Conservation (phyloP, 2,888 invertebrate species). For the Eledona agricola region DNA sequence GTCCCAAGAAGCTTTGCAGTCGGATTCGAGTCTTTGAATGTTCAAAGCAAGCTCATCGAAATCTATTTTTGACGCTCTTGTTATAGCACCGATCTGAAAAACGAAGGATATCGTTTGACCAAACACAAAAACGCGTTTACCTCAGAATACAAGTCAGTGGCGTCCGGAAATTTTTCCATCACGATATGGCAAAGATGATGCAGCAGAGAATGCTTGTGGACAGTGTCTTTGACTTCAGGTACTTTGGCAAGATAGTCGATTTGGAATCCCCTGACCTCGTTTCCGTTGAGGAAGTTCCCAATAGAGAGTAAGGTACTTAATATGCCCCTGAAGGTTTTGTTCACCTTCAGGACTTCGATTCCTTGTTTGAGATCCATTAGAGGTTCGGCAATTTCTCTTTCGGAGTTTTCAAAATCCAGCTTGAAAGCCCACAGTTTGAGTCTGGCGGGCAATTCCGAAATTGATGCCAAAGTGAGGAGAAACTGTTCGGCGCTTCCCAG, state of each 20-base stretch:
- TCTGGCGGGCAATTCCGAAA: constrained; percentile 92
- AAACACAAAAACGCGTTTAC: too few species aligned
- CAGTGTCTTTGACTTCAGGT: constrained; percentile 98
- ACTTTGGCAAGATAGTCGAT: constrained; percentile 97
- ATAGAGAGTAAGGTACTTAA: constrained; percentile 92
- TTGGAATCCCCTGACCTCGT: constrained; percentile 93
- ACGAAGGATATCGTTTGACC: neutral
- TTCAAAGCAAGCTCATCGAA: constrained; percentile 91
- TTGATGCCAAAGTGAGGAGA: constrained; percentile 93
- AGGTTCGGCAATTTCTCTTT: constrained; percentile 98
- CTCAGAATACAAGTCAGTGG: constrained; percentile 97
- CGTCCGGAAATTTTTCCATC: constrained; percentile 94
- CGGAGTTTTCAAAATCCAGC: constrained; percentile 96
- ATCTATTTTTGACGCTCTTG: constrained; percentile 92
- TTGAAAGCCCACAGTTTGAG: constrained; percentile 98
- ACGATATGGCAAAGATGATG: constrained; percentile 98
- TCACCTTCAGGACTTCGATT: constrained; percentile 87
- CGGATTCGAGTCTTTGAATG: constrained; percentile 87
- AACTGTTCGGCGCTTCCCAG: constrained; percentile 98
- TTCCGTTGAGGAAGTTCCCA: constrained; percentile 96
- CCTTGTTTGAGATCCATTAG: constrained; percentile 98
- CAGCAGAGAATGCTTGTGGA: constrained; percentile 96
- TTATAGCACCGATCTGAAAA: constrained; percentile 83
- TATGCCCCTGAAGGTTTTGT: constrained; percentile 95
- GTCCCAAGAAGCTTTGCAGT: constrained; percentile 98